A percentile compares a stretch with the other conserved stretches of the same genome.
phyloP scores from a whole-genome alignment of 2,888 invertebrate species.

The Pardosa pseudoannulata region DNA sequence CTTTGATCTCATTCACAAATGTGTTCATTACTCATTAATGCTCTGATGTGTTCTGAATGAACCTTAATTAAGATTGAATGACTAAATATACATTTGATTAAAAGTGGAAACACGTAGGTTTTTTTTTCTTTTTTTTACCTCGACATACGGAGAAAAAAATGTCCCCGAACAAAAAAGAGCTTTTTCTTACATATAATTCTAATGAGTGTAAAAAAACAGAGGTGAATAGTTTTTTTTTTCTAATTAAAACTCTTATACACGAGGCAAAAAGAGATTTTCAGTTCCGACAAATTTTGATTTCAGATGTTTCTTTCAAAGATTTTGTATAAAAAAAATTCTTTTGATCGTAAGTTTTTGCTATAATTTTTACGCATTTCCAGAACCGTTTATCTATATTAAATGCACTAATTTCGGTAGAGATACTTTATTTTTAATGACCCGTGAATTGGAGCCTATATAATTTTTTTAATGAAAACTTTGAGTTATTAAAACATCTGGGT shows the following conservation, averaged over 20 bases:
- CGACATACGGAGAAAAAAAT: not conserved
- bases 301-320: too few relatives aligned
- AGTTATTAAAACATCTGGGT: too few relatives aligned
- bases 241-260: not conserved
- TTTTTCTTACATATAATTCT: not conserved
- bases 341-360: too few relatives aligned
- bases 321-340: too few relatives aligned
- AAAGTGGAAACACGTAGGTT: not conserved
- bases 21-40: slow-evolving; percentile 18
- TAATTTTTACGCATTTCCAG: too few relatives aligned
- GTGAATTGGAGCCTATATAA: too few relatives aligned
- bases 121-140: not conserved
- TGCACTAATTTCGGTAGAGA: too few relatives aligned
- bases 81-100: slow-evolving; percentile 17
- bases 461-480: too few relatives aligned
- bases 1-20: slow-evolving; percentile 8
- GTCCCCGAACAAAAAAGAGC: not conserved
- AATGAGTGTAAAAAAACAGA: not conserved
- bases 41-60: slow-evolving; percentile 17
- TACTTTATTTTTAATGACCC: too few relatives aligned
- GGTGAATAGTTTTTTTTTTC: not conserved
- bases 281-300: too few relatives aligned
- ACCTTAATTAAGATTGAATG: slow-evolving; percentile 15
- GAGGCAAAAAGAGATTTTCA: too few relatives aligned
- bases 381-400: too few relatives aligned